These are phyloP conservation scores for Tetranychus cinnabarinus DNA, from an alignment of 1,140 invertebrate genomes.

Conservation along the genomic window DNA sequence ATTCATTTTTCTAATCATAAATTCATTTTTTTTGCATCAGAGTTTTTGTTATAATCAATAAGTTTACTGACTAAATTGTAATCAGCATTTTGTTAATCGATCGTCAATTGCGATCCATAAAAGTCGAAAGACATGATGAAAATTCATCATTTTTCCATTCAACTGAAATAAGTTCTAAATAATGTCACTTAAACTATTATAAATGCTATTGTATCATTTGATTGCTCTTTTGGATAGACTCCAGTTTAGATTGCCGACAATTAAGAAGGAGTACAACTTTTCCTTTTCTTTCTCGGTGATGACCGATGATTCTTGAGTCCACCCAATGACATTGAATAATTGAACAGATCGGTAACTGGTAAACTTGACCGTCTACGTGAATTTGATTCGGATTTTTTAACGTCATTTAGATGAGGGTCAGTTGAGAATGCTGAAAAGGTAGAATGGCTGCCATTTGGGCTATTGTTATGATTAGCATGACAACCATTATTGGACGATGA, in stretches of 20 bases:
- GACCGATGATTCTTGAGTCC: not conserved
- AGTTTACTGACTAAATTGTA: too few relatives aligned
- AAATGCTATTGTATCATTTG: too few relatives aligned
- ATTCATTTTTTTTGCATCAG: too few relatives aligned
- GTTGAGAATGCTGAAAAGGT: not conserved
- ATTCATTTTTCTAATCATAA: too few relatives aligned
- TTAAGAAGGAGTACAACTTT: not conserved
- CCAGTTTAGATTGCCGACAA: not conserved
- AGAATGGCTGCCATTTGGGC: not conserved
- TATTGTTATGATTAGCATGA: not conserved
- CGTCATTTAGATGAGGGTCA: not conserved
- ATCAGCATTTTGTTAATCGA: too few relatives aligned
- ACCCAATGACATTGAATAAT: not conserved
- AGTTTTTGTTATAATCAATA: too few relatives aligned
- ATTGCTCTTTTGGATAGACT: too few relatives aligned
- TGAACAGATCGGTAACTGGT: not conserved
- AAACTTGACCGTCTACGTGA: not conserved
- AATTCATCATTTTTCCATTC: too few relatives aligned
- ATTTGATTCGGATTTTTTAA: not conserved
- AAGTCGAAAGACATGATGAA: too few relatives aligned
- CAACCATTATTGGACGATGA: not conserved
- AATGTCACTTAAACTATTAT: too few relatives aligned
- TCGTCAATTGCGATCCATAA: too few relatives aligned
- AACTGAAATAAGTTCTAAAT: too few relatives aligned
- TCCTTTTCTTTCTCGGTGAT: not conserved